phyloP scores from a whole-genome alignment of 2,797 vertebrate genomes.

The Lateolabrax maculatus region DNA sequence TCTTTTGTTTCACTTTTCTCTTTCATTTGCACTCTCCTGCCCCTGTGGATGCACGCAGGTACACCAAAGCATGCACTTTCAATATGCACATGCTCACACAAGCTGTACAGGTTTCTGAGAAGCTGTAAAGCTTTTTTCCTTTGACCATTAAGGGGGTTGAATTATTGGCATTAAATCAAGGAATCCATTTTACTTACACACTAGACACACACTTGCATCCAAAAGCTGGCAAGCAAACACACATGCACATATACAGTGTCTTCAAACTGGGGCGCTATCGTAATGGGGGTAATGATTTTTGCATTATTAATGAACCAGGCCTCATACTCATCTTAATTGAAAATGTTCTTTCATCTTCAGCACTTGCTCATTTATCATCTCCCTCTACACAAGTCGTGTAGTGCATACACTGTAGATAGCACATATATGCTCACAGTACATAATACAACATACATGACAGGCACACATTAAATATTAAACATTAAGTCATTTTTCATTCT shows the following conservation, averaged over 20 bases:
- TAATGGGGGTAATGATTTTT: conserved; percentile 82
- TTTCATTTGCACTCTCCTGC: conserved; percentile 17
- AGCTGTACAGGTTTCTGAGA: conserved; percentile 38
- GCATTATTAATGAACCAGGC: conserved; percentile 80
- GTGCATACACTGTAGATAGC: conserved; percentile 45
- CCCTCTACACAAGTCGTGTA: conserved; percentile 41
- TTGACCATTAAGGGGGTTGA: conserved; percentile 54
- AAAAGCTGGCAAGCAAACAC: conserved; percentile 49
- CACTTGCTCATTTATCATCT: conserved; percentile 64
- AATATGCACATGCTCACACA: conserved; percentile 18
- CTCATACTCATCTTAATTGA: conserved; percentile 79
- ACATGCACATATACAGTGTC: conserved; percentile 38
- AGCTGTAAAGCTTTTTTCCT: conserved; percentile 30
- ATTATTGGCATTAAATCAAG: conserved; percentile 64
- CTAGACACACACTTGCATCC: conserved; percentile 29
- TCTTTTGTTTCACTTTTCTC: conserved; percentile 37
- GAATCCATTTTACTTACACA: conserved; percentile 61
- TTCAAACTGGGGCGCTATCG: conserved; percentile 75
- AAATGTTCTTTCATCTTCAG: conserved; percentile 79
- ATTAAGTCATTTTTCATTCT: neutral
- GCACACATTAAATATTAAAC: neutral
- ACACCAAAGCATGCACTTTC: conserved; percentile 24
- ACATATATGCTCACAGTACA: neutral
- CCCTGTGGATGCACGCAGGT: conserved; percentile 34
- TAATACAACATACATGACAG: neutral